Base-by-base conservation (phyloP, 2,113 vertebrate genomes). In the Gallinago jamesoni region DNA sequence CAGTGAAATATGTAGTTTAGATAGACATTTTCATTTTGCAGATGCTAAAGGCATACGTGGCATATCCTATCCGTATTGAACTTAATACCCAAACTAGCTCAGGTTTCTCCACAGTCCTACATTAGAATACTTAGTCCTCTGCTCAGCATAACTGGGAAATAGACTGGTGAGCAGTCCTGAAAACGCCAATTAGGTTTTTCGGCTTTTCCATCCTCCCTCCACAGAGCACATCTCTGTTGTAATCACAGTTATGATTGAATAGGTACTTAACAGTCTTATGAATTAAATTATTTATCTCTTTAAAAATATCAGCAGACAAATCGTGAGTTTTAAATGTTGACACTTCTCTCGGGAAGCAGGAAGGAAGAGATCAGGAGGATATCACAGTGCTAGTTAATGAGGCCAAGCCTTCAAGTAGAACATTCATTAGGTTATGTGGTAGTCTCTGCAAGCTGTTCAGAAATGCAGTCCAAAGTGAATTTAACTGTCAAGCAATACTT, bases 381-480 rank as follows among this genome's bases (percentile, higher is more conserved):
- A 96, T 93, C 70, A 87, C 48, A 48, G 63, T 73, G 69, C 69
- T 72, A 92, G 25, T 92, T 92, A 92, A 90, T 78, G 88, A 90
- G 83, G 83, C 78, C 57, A 96, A 77, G n/a, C 35, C 91, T 93
- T 95, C 95, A 88, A 93, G 68, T 84, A 80, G 24, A 93, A 82
- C 72, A 86, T 94, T 90, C 76, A 84, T 90, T 94, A 93, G 83
- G 76, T 88, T 91, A 80, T 74, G 68, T 84, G 56, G 68, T 25
- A 86, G 72, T 92, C n/a, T 90, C 47, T 86, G 56, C 85, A 94
- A 94, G 87, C 79, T 94, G 78, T 86, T 97, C 86, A 86, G 85
- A 94, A 92, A 86, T 39, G 37, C 52, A 47, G 30, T 92, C 92
- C 93, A 93, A 90, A 92, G 79, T 11, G 28, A 59, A 84, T 84